These are phyloP conservation scores for Netelia inedita DNA, from an alignment of 2,888 invertebrate species.

Conservation along the genomic window DNA sequence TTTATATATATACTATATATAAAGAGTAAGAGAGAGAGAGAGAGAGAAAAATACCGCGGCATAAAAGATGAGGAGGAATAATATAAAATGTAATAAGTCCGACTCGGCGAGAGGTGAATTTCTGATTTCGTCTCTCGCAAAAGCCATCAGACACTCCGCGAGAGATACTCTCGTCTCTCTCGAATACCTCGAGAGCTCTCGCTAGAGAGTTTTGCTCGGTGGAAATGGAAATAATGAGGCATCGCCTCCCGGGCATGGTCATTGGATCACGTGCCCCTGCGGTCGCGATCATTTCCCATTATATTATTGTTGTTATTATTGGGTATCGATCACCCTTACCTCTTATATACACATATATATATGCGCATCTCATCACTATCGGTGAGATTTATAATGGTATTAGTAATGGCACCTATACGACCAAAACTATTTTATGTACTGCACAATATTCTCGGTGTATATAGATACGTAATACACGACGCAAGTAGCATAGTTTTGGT, in stretches of 20 bases:
- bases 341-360: slow-evolving; percentile 32
- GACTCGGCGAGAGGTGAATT: slow-evolving; percentile 62
- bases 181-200: slow-evolving; percentile 75
- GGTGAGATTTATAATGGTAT: slow-evolving; percentile 45
- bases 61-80: slow-evolving; percentile 56
- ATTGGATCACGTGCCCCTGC: slow-evolving; percentile 84
- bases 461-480: background rate
- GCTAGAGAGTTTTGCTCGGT: slow-evolving; percentile 70
- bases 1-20: slow-evolving; percentile 7
- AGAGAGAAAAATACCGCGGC: slow-evolving; percentile 11
- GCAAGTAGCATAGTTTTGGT: background rate
- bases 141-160: slow-evolving; percentile 47
- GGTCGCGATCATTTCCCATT: slow-evolving; percentile 84
- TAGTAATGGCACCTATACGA: slow-evolving; percentile 41
- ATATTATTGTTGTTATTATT: slow-evolving; percentile 74
- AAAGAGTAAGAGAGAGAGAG: background rate
- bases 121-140: slow-evolving; percentile 65
- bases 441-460: background rate
- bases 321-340: slow-evolving; percentile 78
- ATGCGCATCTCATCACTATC: slow-evolving; percentile 36
- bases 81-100: slow-evolving; percentile 68
- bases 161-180: slow-evolving; percentile 38
- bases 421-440: slow-evolving; percentile 26
- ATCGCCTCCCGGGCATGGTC: slow-evolving; percentile 81
- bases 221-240: slow-evolving; percentile 83